Evolutionary conservation across 2,888 invertebrate species (phyloP).

Genomic region (Acanthosepion esculentum): DNA sequence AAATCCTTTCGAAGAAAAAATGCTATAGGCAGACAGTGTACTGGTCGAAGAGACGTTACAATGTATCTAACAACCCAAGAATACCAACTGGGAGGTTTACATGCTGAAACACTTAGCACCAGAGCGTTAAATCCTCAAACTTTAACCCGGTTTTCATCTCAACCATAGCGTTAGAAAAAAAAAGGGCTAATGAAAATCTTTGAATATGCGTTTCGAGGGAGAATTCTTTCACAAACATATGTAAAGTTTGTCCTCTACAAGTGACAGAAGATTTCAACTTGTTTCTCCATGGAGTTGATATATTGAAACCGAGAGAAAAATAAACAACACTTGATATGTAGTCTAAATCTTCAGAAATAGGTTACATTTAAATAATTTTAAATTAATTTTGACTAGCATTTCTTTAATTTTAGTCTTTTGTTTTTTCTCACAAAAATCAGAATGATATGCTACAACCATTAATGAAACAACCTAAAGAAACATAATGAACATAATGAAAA

Average conservation of each 20-base stretch:
- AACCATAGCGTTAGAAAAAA: not conserved
- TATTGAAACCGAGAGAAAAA: not conserved
- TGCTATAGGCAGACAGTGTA: not conserved
- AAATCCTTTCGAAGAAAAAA: not conserved
- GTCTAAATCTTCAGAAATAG: too few species aligned
- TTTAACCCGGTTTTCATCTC: not conserved
- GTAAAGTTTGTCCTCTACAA: not conserved
- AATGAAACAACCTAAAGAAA: too few species aligned
- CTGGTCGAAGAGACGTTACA: not conserved
- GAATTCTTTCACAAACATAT: not conserved
- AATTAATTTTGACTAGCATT: too few species aligned
- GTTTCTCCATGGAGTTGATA: not conserved
- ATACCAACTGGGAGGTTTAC: not conserved
- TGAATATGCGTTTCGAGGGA: not conserved
- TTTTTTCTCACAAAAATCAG: too few species aligned
- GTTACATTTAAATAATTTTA: too few species aligned
- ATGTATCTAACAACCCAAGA: not conserved
- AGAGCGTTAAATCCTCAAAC: not conserved
- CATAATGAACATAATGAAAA: too few species aligned
- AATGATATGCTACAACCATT: too few species aligned
- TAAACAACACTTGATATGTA: not conserved
- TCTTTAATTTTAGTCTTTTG: too few species aligned
- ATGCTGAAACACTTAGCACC: not conserved
- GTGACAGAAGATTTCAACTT: not conserved
- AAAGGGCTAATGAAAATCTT: not conserved